A percentile compares a stretch with the other conserved stretches of the same genome.
Evolutionary conservation across 2,797 vertebrate species (phyloP).

Genomic region (Sebastolobus altivelis): DNA sequence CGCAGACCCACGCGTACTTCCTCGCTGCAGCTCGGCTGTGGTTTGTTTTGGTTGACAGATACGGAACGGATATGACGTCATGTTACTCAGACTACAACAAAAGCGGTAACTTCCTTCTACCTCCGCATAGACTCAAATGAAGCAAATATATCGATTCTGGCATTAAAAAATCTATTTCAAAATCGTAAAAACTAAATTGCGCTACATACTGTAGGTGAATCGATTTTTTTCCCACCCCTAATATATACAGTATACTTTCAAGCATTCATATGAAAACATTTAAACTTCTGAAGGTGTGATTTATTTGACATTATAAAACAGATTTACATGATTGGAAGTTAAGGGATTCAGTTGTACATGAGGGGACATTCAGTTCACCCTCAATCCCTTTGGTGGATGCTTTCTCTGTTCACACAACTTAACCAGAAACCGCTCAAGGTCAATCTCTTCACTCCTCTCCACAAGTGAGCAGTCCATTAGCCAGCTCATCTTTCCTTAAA

Average conservation of each 20-base stretch:
- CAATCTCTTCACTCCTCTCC: conserved; percentile 52
- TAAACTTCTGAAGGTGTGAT: background rate
- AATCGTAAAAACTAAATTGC: too few species aligned
- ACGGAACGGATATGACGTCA: too few species aligned
- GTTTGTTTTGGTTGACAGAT: too few species aligned
- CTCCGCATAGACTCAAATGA: too few species aligned
- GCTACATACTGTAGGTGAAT: too few species aligned
- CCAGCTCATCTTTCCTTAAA: conserved; percentile 73
- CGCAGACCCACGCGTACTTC: too few species aligned
- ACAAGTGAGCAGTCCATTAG: conserved; percentile 67
- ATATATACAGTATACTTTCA: background rate
- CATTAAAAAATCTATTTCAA: too few species aligned
- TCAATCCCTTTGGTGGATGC: background rate
- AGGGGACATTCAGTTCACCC: background rate
- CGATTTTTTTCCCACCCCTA: too few species aligned
- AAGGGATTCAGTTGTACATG: background rate
- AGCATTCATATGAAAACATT: background rate
- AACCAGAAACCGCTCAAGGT: conserved; percentile 60
- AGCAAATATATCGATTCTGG: too few species aligned
- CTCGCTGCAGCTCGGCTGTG: too few species aligned
- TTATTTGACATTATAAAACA: conserved; percentile 11
- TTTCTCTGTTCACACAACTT: conserved; percentile 34
- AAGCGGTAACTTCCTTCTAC: too few species aligned
- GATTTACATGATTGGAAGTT: background rate
- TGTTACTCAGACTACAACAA: too few species aligned